These are phyloP conservation scores for Ornithoptera priamus DNA, from an alignment of 2,888 invertebrate species.

Conservation along the genomic window DNA sequence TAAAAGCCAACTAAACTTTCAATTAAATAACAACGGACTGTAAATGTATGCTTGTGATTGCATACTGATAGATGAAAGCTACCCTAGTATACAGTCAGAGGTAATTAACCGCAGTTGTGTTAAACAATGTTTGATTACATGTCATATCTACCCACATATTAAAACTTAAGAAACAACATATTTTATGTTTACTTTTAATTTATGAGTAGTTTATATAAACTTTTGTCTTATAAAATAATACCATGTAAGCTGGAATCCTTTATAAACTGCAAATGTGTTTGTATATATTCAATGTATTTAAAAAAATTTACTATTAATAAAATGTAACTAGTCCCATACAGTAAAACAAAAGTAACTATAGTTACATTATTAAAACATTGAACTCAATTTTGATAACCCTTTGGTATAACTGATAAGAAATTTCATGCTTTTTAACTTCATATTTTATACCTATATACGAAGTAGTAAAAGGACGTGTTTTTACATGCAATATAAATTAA, in stretches of 20 bases:
- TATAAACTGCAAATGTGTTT: no score
- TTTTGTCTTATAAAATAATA: no score
- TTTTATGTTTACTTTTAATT: background rate
- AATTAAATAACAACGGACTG: slow-evolving; percentile 36
- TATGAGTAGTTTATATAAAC: background rate
- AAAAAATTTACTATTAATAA: background rate
- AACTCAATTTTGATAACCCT: slow-evolving; percentile 41
- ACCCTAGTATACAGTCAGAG: slow-evolving; percentile 32
- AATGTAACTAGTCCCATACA: background rate
- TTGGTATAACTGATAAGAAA: slow-evolving; percentile 30
- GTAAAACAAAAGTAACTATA: slow-evolving; percentile 31
- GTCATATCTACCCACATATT: background rate
- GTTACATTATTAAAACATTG: slow-evolving; percentile 36
- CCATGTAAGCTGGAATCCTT: no score
- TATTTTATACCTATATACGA: background rate
- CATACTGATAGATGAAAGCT: slow-evolving; percentile 31
- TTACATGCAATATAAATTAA: background rate
- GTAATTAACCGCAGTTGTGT: slow-evolving; percentile 34
- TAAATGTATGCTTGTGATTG: slow-evolving; percentile 35
- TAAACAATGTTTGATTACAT: slow-evolving; percentile 7
- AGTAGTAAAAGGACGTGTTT: background rate
- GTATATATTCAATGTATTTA: background rate
- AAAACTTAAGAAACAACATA: background rate
- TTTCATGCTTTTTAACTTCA: background rate
- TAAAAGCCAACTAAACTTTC: slow-evolving; percentile 24